Percentiles rank a stretch among this genome's conserved stretches.
phyloP scores from a whole-genome alignment of 2,113 vertebrate species.

The Coracopsis vasa region DNA sequence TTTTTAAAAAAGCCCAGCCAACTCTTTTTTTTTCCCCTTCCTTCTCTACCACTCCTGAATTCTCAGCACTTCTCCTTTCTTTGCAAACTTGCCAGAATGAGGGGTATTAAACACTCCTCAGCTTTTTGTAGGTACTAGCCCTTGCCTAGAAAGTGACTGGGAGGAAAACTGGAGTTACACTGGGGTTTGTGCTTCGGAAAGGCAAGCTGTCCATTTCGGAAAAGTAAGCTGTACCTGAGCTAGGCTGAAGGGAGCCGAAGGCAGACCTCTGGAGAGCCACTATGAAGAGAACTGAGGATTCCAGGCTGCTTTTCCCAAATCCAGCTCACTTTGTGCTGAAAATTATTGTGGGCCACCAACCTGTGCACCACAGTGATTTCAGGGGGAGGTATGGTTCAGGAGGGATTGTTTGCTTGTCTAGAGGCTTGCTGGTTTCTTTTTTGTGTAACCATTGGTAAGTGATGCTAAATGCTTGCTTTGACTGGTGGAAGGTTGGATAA shows the following conservation, averaged over 20 bases:
- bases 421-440: background rate
- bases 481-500: background rate
- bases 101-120: background rate
- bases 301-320: background rate
- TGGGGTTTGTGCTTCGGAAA: background rate
- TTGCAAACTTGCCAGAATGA: background rate
- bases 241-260: background rate
- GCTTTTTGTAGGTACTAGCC: background rate
- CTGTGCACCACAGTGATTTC: background rate
- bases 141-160: background rate
- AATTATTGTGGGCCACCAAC: background rate
- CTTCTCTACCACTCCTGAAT: background rate
- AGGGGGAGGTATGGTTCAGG: background rate
- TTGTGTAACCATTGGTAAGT: background rate
- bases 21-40: rapidly evolving
- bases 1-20: background rate
- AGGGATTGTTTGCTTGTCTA: background rate
- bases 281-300: rapidly evolving
- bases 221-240: background rate
- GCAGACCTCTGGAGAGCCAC: background rate
- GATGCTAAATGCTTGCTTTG: background rate
- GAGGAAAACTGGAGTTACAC: background rate
- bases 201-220: background rate
- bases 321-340: background rate
- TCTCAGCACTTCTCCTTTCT: background rate